Base-by-base conservation (phyloP, 2,888 invertebrate species). In the Abrostola triplasia region DNA sequence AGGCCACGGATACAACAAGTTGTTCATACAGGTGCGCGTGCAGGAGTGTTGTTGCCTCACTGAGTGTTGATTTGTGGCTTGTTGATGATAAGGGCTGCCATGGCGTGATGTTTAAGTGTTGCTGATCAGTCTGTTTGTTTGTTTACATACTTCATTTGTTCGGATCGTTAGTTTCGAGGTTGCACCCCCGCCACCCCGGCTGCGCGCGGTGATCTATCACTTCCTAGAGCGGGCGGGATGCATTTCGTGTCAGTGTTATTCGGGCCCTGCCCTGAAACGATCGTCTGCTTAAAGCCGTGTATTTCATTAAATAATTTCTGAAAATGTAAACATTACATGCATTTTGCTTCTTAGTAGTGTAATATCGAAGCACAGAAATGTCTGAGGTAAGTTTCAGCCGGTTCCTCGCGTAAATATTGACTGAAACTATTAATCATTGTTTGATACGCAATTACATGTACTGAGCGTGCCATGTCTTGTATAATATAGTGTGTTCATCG, bases 1-100 rank as follows among this genome's bases (percentile, higher is more conserved):
- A 91, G 96, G 95, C 91, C 96, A 96, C 88, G 97, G 97, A 89
- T 97, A 97, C 95, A 97, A 97, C 95, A 97, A 97, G 95, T 96
- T 97, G 89, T 97, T 97, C 86, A 97, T 97, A 69, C 97, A 97
- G 97, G 97, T 97, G 89, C 88, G 91, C 81, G 83, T 80, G 84
- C 82, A 78, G 61, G 64, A 79, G 76, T 24, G 24, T 77, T 77
- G 76, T 76, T 76, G 70, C 57, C 56, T 77, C 59, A 57, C 64
- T 65, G 58, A 65, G 71, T 73, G 72, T 70, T 77, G 67, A 64
- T 74, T 67, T 70, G 70, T 70, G 66, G 58, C 59, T 59, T 63
- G 50, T 59, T 71, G 66, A 55, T 77, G 78, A 79, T 77, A 78
- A 78, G 70, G 66, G 51, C 38, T 61, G 76, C 73, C 63, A 64